phyloP scores from a whole-genome alignment of 2,797 vertebrate species.

The Phoebastria nigripes region DNA sequence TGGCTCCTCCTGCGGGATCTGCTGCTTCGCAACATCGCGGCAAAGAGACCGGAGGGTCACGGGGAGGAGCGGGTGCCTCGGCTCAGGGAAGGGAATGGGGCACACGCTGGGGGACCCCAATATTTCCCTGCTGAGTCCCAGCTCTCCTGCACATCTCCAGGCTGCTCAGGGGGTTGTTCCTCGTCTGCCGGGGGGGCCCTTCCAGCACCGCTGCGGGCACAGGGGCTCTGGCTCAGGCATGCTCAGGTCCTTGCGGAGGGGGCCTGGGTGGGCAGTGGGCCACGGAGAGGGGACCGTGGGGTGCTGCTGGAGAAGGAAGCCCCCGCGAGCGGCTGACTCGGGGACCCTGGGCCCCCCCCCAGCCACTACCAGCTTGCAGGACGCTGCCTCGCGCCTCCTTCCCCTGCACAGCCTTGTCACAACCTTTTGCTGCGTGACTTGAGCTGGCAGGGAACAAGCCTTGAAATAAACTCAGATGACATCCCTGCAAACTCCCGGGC shows the following conservation, averaged over 20 bases:
- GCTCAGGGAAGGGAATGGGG: not conserved
- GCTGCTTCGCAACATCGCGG: not conserved
- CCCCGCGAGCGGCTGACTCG: accelerated
- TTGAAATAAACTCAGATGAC: conserved; percentile 29
- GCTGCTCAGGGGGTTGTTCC: not conserved
- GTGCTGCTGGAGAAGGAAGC: not conserved
- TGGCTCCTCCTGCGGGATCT: not conserved
- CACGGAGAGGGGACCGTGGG: accelerated
- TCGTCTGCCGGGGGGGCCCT: not conserved
- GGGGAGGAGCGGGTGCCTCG: not conserved
- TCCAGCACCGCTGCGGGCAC: not conserved
- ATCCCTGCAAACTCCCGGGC: not conserved
- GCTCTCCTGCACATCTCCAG: not conserved
- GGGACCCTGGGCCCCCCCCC: not conserved
- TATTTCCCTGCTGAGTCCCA: not conserved
- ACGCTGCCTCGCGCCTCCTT: not conserved
- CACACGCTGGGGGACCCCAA: not conserved
- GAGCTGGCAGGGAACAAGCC: conserved; percentile 48
- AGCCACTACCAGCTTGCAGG: not conserved
- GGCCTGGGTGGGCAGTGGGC: not conserved
- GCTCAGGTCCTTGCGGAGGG: not conserved
- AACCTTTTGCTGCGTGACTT: conserved; percentile 59
- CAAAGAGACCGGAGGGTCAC: not conserved
- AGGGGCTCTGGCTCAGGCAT: not conserved
- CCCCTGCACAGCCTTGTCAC: conserved; percentile 1